Base-by-base conservation (phyloP, 2,113 vertebrate species). In the Psittacara wagleri region DNA sequence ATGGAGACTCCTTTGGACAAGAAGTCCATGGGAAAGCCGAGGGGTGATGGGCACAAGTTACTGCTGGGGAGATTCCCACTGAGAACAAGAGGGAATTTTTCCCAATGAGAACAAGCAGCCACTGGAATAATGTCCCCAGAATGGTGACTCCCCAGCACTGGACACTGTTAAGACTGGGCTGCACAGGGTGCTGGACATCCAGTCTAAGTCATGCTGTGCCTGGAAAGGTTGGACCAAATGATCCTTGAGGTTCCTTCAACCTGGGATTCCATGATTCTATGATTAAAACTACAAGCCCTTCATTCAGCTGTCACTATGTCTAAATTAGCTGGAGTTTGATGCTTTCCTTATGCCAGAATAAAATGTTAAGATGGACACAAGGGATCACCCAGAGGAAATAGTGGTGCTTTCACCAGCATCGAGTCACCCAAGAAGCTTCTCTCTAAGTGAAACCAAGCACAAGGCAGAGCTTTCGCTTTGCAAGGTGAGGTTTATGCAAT, bases 1-100 rank as follows among this genome's bases (percentile, higher is more conserved):
- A 57, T 22, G 31, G 31, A n/a, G 31, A 3, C 20, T 57, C 33
- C 55, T 57, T 22, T 57, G 55, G 55, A 23, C 55, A 57, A 57
- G 20, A 13, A n/a, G 20, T 59, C 13, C 13, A 59, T n/a, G 0
- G 33, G 55, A 10, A 23, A 59, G 9, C 0, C 0, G 6, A 23
- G 20, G 33, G 33, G 20, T 59, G 55, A 59, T 23, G 55, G 55
- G 55, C 55, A 15, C 55, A 59, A 10, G 57, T 3, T n/a, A 10
- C 20, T 13, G 8, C 31, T 57, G 55, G 19, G 54, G 12, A 57
- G 55, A 57, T 57, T 22, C 55, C 55, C 55, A 59, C 2, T n/a
- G 20, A 20, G n/a, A 33, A n/a, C 20, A 57, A n/a, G 33, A n/a
- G 55, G 19, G 7, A 9, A n/a, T 9, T 4, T 4, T 10, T 59